Percentiles rank a stretch among this genome's conserved stretches.
phyloP scores from a whole-genome alignment of 2,797 vertebrate species.

The Tragelaphus oryx region DNA sequence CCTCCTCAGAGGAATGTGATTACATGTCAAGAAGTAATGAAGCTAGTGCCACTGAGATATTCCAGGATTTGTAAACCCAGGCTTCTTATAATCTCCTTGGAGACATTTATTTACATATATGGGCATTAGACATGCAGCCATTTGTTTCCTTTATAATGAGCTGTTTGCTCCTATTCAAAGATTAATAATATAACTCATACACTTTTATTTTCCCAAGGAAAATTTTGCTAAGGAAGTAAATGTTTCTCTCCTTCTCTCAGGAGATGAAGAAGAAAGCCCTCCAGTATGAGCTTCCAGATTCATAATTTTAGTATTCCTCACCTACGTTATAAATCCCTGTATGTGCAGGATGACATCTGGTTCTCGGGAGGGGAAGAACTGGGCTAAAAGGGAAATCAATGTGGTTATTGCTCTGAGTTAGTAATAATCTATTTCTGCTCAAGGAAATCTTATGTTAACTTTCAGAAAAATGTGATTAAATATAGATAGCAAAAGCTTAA shows the following conservation, averaged over 20 bases:
- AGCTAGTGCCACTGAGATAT: neutral
- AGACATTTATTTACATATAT: neutral
- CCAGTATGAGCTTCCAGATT: neutral
- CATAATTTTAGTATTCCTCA: neutral
- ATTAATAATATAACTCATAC: neutral
- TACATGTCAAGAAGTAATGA: neutral
- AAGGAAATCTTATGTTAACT: neutral
- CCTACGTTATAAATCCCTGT: neutral
- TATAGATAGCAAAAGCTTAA: neutral
- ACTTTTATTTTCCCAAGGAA: neutral
- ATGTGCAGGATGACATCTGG: neutral
- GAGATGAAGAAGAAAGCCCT: neutral
- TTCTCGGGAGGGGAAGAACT: neutral
- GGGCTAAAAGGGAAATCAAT: neutral
- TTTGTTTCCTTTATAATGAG: neutral
- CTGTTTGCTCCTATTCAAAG: neutral
- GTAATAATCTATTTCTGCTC: neutral
- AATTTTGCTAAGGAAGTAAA: neutral
- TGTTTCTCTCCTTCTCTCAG: neutral
- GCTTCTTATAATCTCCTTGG: neutral
- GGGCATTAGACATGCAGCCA: neutral
- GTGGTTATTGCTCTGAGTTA: neutral
- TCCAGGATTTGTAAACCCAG: neutral
- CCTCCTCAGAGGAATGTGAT: neutral
- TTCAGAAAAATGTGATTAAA: slow-evolving; percentile 9